Evolutionary conservation across 35 echinoderm and acorn worm species (phyloP).

Genomic region (Diadema setosum): DNA sequence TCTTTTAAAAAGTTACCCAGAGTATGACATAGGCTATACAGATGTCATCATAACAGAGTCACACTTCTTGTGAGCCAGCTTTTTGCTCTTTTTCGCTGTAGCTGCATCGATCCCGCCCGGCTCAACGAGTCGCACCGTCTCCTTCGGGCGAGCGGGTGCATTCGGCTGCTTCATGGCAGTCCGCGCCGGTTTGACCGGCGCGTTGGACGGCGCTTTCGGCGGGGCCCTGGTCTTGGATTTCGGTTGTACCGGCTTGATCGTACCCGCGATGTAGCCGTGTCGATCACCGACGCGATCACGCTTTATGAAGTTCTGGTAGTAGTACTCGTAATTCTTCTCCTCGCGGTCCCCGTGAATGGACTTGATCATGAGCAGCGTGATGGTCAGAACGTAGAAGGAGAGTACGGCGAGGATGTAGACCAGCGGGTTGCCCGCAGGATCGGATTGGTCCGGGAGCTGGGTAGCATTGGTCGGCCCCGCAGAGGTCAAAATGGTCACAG

Average conservation of each 20-base stretch:
- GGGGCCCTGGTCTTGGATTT: neutral
- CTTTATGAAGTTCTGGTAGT: neutral
- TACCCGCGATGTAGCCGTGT: neutral
- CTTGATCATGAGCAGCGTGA: slow-evolving; percentile 39
- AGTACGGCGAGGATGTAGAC: slow-evolving; percentile 44
- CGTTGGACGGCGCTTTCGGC: neutral
- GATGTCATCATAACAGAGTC: neutral
- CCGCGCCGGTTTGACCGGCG: neutral
- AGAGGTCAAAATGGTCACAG: neutral
- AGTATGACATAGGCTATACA: neutral
- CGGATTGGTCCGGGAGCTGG: neutral
- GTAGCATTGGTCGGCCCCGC: neutral
- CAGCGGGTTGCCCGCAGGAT: slow-evolving; percentile 16
- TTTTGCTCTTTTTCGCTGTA: neutral
- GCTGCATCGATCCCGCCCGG: neutral
- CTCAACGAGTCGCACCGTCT: neutral
- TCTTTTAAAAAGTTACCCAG: no score
- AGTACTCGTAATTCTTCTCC: neutral
- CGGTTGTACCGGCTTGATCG: neutral
- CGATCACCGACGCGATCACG: neutral
- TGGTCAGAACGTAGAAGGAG: slow-evolving; percentile 47
- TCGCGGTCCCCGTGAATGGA: slow-evolving; percentile 17
- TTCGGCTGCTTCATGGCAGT: neutral
- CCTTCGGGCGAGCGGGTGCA: neutral
- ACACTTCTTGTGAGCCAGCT: neutral